Evolutionary conservation across 2,888 invertebrate genomes (phyloP).

Genomic region (Heliconius ismenius): DNA sequence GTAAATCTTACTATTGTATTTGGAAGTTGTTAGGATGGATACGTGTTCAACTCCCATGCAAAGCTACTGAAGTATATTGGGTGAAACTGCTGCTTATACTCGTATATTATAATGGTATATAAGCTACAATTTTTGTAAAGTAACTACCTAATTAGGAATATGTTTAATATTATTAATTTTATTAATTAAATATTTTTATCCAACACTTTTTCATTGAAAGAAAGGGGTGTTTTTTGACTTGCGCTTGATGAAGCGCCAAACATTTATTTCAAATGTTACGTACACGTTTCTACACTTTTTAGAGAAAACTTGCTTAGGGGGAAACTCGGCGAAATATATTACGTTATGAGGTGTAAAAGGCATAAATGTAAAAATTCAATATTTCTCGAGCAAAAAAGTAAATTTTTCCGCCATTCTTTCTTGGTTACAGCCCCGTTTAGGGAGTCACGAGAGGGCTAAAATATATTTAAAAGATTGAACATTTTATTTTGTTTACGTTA

Average conservation of each 20-base stretch:
- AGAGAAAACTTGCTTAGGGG: constrained; percentile 72
- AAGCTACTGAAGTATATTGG: too few relatives aligned
- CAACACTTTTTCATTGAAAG: constrained; percentile 1
- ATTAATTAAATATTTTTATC: constrained; percentile 38
- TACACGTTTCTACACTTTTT: constrained; percentile 61
- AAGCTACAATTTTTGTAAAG: too few relatives aligned
- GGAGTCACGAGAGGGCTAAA: constrained; percentile 49
- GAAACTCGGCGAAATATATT: constrained; percentile 74
- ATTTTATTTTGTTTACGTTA: neutral
- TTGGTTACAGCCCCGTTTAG: constrained; percentile 64
- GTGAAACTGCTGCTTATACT: too few relatives aligned
- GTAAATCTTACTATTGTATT: too few relatives aligned
- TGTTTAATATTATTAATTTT: neutral
- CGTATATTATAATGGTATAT: too few relatives aligned
- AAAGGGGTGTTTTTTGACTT: constrained; percentile 43
- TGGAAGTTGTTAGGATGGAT: too few relatives aligned
- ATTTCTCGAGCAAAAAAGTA: constrained; percentile 70
- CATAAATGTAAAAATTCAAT: constrained; percentile 82
- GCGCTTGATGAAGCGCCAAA: constrained; percentile 74
- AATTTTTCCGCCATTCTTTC: constrained; percentile 71
- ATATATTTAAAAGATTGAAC: constrained; percentile 40
- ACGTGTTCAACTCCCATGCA: too few relatives aligned
- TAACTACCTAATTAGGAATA: neutral
- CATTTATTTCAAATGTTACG: constrained; percentile 76
- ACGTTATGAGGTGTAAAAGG: constrained; percentile 82